Evolutionary conservation across 2,113 vertebrate genomes (phyloP), one percentile per base, ranked within the genome.

Genomic region (Halichoeres trimaculatus): DNA sequence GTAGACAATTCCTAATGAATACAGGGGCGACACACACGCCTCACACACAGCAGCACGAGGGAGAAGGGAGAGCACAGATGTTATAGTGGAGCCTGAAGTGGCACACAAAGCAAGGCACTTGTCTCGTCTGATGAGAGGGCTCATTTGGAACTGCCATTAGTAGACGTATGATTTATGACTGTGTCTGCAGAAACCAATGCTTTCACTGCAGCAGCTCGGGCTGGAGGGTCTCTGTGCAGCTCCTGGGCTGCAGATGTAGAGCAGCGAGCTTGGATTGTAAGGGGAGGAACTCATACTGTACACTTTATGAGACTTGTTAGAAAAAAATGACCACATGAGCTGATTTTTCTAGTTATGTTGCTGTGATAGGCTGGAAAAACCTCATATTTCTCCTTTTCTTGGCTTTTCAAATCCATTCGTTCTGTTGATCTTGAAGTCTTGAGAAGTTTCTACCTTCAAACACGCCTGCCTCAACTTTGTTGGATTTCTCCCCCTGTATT

Each of bases 101-200:
- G 86, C 89, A 84, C 89, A 88, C 84, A 91, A 89, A 91, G 91
- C 81, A 89, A 85, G 90, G 84, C 89, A 88, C 90, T 93, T 92
- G 92, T 94, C 92, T 94, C 65, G 83, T 91, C 89, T 92, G 91
- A 93, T 93, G 91, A 93, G 91, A 88, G 72, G 68, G 75, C 92
- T 92, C 91, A 79, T 93, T 92, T 92, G 89, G 91, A 94, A 78
- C 79, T 88, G 90, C 86, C 91, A 90, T 93, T 89, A 90, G 86
- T 65, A 68, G 85, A 88, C 85, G 11, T 88, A 86, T 92, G 91
- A 94, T 91, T 91, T 92, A 90, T 90, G 76, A 74, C 80, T 80
- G 65, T 82, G 85, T 83, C 86, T 89, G 52, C 84, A 72, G 77
- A 76, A 87, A 77, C 58, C 74, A 60, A 45, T 1, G 17, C 76